Percentiles rank a stretch among this genome's conserved stretches.
Evolutionary conservation across 2,888 invertebrate genomes (phyloP).

Genomic region (Eledone cirrhosa): DNA sequence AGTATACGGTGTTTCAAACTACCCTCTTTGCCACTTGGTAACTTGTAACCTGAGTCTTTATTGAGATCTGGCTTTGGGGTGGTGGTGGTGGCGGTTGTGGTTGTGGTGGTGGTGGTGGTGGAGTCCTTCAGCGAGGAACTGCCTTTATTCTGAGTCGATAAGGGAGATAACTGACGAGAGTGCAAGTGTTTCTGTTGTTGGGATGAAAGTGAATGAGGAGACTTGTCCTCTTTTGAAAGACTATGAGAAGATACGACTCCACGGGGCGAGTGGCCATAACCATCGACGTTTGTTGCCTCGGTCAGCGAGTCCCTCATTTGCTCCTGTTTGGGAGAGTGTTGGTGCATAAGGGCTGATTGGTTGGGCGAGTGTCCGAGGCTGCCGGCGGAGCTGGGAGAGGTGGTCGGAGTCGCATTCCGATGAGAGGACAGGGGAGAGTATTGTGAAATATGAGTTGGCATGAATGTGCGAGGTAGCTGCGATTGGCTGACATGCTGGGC

Average conservation of each 20-base stretch:
- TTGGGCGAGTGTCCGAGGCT: conserved; percentile 38
- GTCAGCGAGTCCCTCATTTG: conserved; percentile 39
- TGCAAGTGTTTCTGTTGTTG: conserved; percentile 31
- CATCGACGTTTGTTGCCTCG: conserved; percentile 8
- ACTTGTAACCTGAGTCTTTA: conserved; percentile 46
- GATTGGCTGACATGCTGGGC: conserved; percentile 54
- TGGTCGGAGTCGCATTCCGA: conserved; percentile 39
- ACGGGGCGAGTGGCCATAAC: conserved; percentile 1
- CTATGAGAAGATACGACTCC: neutral
- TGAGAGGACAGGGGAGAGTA: conserved; percentile 33
- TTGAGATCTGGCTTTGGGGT: conserved; percentile 24
- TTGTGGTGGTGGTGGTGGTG: conserved; percentile 28
- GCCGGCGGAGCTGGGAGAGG: conserved; percentile 41
- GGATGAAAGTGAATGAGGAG: conserved; percentile 39
- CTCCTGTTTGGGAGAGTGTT: conserved; percentile 32
- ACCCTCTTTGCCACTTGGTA: conserved; percentile 71
- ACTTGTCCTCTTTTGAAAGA: conserved; percentile 43
- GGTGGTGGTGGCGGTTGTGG: neutral
- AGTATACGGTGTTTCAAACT: conserved; percentile 74
- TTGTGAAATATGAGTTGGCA: conserved; percentile 32
- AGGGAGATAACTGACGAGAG: conserved; percentile 37
- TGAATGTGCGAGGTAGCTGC: conserved; percentile 48
- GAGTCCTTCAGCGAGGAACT: conserved; percentile 41
- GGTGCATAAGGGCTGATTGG: conserved; percentile 27
- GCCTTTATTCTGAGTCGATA: conserved; percentile 41